phyloP scores from a whole-genome alignment of 2,113 vertebrate species.

The Cottus gobio region DNA sequence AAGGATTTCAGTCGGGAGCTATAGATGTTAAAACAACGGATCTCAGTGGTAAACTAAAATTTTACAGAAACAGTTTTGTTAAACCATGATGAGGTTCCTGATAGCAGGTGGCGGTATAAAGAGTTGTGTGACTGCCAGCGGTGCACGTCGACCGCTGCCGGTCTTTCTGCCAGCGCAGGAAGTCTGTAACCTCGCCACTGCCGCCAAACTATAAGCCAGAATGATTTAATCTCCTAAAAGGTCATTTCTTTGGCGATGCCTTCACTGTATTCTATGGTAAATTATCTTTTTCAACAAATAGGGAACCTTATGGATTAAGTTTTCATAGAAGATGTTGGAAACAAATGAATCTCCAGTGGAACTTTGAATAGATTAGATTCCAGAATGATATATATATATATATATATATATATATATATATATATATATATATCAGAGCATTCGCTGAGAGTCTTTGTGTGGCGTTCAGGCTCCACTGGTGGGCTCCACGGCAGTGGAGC shows the following conservation, averaged over 20 bases:
- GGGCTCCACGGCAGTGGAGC: constrained; percentile 6
- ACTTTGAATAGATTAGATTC: constrained; percentile 1
- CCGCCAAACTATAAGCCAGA: neutral
- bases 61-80: neutral
- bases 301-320: neutral
- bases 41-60: neutral
- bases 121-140: neutral
- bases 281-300: neutral
- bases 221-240: neutral
- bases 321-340: neutral
- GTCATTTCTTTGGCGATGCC: neutral
- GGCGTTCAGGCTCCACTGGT: constrained; percentile 10
- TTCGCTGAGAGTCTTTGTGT: neutral
- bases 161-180: neutral
- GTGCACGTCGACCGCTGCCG: no score
- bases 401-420: neutral
- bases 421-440: neutral
- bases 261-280: neutral
- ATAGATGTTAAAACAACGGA: no score
- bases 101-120: neutral
- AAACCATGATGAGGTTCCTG: neutral
- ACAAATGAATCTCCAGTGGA: neutral
- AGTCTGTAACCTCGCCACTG: neutral
- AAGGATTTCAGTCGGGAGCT: no score
- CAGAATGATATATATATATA: neutral